Conservation (phyloP, 2,888 invertebrate genomes). For the Xanthostigma xanthostigma region DNA sequence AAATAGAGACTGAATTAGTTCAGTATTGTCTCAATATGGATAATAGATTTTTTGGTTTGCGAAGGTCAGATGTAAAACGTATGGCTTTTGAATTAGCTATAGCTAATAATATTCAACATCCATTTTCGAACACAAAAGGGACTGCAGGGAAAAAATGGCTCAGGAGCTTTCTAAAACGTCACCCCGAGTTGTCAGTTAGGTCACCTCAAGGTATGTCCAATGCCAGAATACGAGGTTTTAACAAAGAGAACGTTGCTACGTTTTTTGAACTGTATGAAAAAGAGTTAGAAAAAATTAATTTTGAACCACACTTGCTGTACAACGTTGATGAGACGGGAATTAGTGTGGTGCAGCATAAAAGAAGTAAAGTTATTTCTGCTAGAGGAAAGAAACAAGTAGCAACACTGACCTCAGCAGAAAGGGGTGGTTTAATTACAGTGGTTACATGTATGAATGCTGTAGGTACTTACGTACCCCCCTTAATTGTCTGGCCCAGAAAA, state of each 20-base stretch:
- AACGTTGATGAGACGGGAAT: constrained; percentile 19
- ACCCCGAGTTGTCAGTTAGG: constrained; percentile 16
- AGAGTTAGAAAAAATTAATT: constrained; percentile 13
- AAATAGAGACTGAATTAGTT: constrained; percentile 14
- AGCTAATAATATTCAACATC: constrained; percentile 13
- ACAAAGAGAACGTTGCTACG: constrained; percentile 15
- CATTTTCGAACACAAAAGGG: constrained; percentile 14
- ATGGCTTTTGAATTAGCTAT: constrained; percentile 16
- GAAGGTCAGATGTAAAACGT: constrained; percentile 15
- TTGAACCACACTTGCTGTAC: constrained; percentile 11
- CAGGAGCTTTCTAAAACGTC: constrained; percentile 15
- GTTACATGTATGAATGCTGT: constrained; percentile 18
- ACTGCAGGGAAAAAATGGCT: constrained; percentile 18
- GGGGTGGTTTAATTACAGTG: constrained; percentile 18
- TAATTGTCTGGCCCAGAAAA: constrained; percentile 21
- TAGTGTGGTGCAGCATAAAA: constrained; percentile 13
- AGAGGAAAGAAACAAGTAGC: constrained; percentile 18
- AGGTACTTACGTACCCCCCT: constrained; percentile 20
- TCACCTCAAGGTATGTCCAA: constrained; percentile 17
- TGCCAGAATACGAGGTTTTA: constrained; percentile 17
- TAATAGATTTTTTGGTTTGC: constrained; percentile 17
- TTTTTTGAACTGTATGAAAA: constrained; percentile 17
- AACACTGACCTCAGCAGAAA: constrained; percentile 14
- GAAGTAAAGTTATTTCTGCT: constrained; percentile 13
- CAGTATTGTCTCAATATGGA: constrained; percentile 14